Evolutionary conservation across 2,888 invertebrate genomes (phyloP), one percentile per base, ranked within the genome.

Genomic region (Andricus quercusramuli): DNA sequence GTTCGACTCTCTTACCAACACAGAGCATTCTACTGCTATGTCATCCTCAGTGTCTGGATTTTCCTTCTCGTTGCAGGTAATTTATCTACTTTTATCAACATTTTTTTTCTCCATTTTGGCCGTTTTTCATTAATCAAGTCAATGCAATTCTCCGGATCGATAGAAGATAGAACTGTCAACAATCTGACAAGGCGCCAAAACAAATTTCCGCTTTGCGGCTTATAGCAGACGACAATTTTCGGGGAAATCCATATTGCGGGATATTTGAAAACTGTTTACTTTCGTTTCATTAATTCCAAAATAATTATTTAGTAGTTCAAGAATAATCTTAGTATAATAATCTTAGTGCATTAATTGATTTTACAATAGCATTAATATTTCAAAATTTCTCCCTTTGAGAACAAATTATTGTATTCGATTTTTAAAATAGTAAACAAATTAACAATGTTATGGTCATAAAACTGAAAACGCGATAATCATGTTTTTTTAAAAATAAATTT

Each of bases 31-130:
- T 97, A 97, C 90, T 97, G 97, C 93, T 97, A 97, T 90, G 93
- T 97, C 87, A 95, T 97, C 80, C 95, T 97, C 93, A 96, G 95
- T 92, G 91, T 97, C 85, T 97, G 97, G 97, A 97, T 97, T 90
- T 95, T 96, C 91, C 94, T 97, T 80, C 93, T 97, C 41, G 95
- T 97, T 83, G 96, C 96, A 87, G 96, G 96, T 96, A 92, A 93
- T 90, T 90, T 84, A 79, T 44, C 56, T 65, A 41, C 70, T 56
- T 17, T 32, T 44, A 20, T 13, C 47, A 22, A 47, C 17, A 13
- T 37, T 37, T n/a, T 56, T 56, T 22, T 6, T 9, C 11, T 66
- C 4, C 15, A n/a, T 41, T 22, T 37, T 20, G 0, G 32, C 59
- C 29, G 13, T 70, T 1, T 47, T 25, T 25, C 8, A 13, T 29